Evolutionary conservation across 2,797 vertebrate species (phyloP).

Genomic region (Erpetoichthys calabaricus): DNA sequence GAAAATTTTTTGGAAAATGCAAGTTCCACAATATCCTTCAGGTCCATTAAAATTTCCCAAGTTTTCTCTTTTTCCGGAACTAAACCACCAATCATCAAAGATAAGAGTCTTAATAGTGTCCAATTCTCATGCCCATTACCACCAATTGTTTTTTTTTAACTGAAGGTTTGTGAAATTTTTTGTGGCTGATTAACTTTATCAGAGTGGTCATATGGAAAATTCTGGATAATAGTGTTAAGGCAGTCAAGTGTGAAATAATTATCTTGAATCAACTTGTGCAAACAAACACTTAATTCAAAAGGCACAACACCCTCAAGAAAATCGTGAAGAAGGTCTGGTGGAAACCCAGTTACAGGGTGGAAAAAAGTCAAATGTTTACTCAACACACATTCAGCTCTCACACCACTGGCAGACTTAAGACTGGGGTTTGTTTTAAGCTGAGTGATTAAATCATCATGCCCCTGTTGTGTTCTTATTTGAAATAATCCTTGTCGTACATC

Average conservation of each 20-base stretch:
- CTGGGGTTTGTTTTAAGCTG: background rate
- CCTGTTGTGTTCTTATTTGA: slow-evolving; percentile 1
- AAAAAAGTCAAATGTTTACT: slow-evolving; percentile 4
- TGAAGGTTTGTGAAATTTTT: slow-evolving; percentile 4
- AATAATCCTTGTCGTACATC: slow-evolving; percentile 13
- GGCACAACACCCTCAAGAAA: slow-evolving; percentile 15
- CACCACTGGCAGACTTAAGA: slow-evolving; percentile 6
- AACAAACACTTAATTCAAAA: slow-evolving; percentile 16
- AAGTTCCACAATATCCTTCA: slow-evolving; percentile 21
- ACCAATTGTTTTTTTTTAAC: slow-evolving; percentile 12
- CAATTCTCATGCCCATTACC: slow-evolving; percentile 19
- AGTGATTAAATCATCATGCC: background rate
- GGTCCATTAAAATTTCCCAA: slow-evolving; percentile 15
- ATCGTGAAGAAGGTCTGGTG: slow-evolving; percentile 11
- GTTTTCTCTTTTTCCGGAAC: slow-evolving; percentile 15
- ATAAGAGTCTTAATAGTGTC: slow-evolving; percentile 14
- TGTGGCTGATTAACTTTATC: slow-evolving; percentile 15
- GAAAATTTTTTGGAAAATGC: slow-evolving; percentile 13
- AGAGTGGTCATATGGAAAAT: slow-evolving; percentile 12
- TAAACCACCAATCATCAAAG: slow-evolving; percentile 9
- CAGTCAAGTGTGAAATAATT: slow-evolving; percentile 20
- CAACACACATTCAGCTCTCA: slow-evolving; percentile 8
- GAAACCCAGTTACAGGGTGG: slow-evolving; percentile 5
- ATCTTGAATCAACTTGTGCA: slow-evolving; percentile 15
- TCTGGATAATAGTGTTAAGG: slow-evolving; percentile 13